Base-by-base conservation (phyloP, 2,113 vertebrate species). In the Thunnus maccoyii region DNA sequence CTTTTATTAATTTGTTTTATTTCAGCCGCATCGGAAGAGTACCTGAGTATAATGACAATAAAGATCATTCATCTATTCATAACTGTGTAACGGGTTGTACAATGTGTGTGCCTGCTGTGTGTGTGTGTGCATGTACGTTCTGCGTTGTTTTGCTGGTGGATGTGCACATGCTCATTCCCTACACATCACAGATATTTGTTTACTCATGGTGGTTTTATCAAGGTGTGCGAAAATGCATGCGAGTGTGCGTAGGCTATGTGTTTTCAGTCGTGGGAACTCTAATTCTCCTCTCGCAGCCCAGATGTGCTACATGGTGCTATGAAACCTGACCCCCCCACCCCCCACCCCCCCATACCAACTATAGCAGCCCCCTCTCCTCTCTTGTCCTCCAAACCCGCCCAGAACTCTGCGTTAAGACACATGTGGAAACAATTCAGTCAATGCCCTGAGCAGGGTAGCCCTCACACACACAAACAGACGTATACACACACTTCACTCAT, bases 381-480 rank as follows among this genome's bases (percentile, higher is more conserved):
- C 91, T 89, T 89, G 90, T 91, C 92, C 91, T 90, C 86, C 89
- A 89, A 94, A 94, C 94, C 94, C 89, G 94, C 94, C 92, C 94
- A 94, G 93, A 94, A 94, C 92, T 94, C 93, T 94, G 93, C 81
- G 89, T 95, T 94, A 93, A 96, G 93, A 94, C 92, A 95, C 94
- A 96, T 95, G 93, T 95, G 95, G 94, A 96, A 96, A 94, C 94
- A 95, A 96, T 95, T 95, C 94, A 93, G 91, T 85, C 92, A 93
- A 94, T 95, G 92, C 93, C 92, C 93, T 94, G 91, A 94, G 94
- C 92, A 94, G 93, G 93, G 91, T 90, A 93, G 92, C 93, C 92
- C 91, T 94, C 88, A 91, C 94, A 94, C 93, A 93, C 89, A 87
- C 90, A 83, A 57, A 88, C 81, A 86, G 73, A 91, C 82, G 64